These are phyloP conservation scores for Arion vulgaris DNA, from an alignment of 1,140 invertebrate species.

Conservation along the genomic window DNA sequence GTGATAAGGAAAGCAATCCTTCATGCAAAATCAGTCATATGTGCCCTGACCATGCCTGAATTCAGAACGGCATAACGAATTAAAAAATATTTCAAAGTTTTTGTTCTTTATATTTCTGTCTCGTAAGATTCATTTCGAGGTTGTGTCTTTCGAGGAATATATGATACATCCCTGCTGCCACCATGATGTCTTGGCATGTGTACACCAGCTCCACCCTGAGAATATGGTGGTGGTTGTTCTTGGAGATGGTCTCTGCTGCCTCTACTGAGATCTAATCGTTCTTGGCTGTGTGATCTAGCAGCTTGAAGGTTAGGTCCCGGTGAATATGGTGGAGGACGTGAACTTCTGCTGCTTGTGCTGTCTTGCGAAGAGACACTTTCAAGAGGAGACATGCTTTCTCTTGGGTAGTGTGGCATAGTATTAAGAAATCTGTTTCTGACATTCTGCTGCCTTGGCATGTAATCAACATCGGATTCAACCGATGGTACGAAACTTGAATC, in stretches of 20 bases:
- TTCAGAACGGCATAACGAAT: too few species aligned
- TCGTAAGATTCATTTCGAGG: background rate
- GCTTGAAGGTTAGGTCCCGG: background rate
- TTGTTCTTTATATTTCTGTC: constrained; percentile 31
- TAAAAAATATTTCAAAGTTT: too few species aligned
- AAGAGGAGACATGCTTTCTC: background rate
- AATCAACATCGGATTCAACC: constrained; percentile 23
- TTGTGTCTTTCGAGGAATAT: background rate
- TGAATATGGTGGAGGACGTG: background rate
- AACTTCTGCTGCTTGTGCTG: background rate
- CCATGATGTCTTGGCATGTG: background rate
- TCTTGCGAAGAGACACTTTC: background rate
- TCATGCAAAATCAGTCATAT: too few species aligned
- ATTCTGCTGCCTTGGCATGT: constrained; percentile 15
- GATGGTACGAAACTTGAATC: background rate
- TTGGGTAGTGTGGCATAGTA: background rate
- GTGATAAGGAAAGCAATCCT: too few species aligned
- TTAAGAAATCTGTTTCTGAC: background rate
- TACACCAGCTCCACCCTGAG: constrained; percentile 18
- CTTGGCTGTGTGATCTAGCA: background rate
- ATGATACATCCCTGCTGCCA: constrained; percentile 4
- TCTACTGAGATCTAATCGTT: background rate
- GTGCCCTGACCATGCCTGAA: too few species aligned
- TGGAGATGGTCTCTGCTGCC: background rate
- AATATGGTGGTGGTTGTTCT: constrained; percentile 26